Percentiles rank a stretch among this genome's conserved stretches.
phyloP scores from a whole-genome alignment of 30 jellyfish, hydroid and myxozoan species.

The Morbakka virulenta region DNA sequence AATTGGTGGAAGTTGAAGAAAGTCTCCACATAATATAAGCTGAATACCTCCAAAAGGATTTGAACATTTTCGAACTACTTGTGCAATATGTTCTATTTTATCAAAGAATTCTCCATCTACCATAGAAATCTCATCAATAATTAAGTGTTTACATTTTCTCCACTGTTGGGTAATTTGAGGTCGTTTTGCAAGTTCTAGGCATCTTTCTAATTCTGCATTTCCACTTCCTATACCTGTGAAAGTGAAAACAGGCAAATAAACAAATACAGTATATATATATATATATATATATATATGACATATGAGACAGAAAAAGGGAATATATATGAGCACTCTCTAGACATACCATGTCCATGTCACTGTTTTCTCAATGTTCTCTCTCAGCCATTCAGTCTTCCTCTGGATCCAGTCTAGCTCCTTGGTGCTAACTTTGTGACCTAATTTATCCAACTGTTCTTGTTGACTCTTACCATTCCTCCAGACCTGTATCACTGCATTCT shows the following conservation, averaged over 20 bases:
- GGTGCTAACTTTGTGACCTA: no score
- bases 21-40: conserved; percentile 89
- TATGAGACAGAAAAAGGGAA: not conserved
- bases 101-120: conserved; percentile 76
- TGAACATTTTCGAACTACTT: conserved; percentile 35
- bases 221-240: conserved; percentile 93
- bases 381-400: no score
- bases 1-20: conserved; percentile 97
- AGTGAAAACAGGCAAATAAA: not conserved
- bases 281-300: not conserved
- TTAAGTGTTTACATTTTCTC: conserved; percentile 67
- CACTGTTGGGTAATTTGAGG: conserved; percentile 71
- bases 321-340: not conserved
- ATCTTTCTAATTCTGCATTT: conserved; percentile 47
- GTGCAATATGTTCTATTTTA: conserved; percentile 82
- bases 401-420: no score
- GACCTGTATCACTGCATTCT: no score
- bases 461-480: no score
- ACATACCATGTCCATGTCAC: not conserved
- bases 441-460: no score
- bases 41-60: conserved; percentile 99
- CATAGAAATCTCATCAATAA: conserved; percentile 94
- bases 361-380: no score
- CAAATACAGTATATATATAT: not conserved
- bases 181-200: conserved; percentile 80